Evolutionary conservation across 2,888 invertebrate genomes (phyloP).

Genomic region (Spialia ferax): DNA sequence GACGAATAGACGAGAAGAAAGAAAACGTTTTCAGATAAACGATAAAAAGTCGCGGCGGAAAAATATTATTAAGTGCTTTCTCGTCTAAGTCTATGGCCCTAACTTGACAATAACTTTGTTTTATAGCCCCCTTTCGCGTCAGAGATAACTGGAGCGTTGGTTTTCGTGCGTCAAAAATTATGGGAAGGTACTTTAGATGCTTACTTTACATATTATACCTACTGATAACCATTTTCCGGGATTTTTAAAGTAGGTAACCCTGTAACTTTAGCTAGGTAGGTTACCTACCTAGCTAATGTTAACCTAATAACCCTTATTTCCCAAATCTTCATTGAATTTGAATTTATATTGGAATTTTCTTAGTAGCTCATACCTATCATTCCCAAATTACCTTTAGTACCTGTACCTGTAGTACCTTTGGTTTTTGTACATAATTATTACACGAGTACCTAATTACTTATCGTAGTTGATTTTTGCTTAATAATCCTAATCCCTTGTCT

Average conservation of each 20-base stretch:
- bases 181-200: neutral
- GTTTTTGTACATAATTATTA: too few species aligned
- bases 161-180: neutral
- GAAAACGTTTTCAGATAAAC: neutral
- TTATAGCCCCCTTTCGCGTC: neutral
- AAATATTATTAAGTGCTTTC: neutral
- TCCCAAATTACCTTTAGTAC: too few species aligned
- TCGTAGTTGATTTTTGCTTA: too few species aligned
- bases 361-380: too few species aligned
- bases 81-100: neutral
- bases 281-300: too few species aligned
- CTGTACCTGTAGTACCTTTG: too few species aligned
- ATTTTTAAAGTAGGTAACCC: neutral
- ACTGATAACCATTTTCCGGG: neutral
- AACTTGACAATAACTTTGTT: neutral
- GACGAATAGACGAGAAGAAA: too few species aligned
- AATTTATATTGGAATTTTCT: too few species aligned
- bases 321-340: too few species aligned
- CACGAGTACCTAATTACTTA: too few species aligned
- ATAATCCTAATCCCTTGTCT: neutral
- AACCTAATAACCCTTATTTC: too few species aligned
- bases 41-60: neutral
- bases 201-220: neutral
- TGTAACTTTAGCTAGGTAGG: too few species aligned
- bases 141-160: neutral